Base-by-base conservation (phyloP, 1,140 invertebrate species). In the Neodiprion lecontei region DNA sequence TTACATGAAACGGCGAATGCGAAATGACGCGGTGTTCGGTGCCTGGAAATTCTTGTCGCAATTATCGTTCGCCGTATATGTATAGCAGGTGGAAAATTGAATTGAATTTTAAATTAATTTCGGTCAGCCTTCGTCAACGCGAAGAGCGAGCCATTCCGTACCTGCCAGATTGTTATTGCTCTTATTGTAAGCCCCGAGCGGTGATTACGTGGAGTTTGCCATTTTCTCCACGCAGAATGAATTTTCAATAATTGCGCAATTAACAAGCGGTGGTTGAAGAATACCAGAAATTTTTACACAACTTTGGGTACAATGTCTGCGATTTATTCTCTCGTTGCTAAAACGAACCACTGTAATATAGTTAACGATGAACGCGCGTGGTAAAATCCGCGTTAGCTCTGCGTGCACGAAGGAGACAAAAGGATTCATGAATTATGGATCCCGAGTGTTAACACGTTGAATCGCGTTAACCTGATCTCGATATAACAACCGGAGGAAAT, bases 391-490 rank as follows among this genome's bases (percentile, higher is more conserved):
- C n/a, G 5, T 7, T 9, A 61, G n/a, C 53, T 12, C 53, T 14
- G 53, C n/a, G 53, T 61, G 53, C 53, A 61, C 11, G 53, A 61
- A 17, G n/a, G n/a, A 61, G n/a, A 61, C n/a, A 61, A 17, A 61
- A 61, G 11, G 53, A 61, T 61, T 17, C 53, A 61, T 61, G 53
- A 61, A 61, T 61, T 61, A 61, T 61, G 53, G 53, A 61, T 61
- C 9, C n/a, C n/a, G 53, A 61, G 11, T 61, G 53, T 17, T 17
- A 61, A 12, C 11, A 17, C 53, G 7, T 61, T 9, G n/a, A 61
- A 61, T 61, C 53, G 7, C 11, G 53, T 17, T 61, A 61, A 61
- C 11, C 5, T 9, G n/a, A 14, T 17, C 11, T 61, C 53, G 28
- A 40, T 61, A 61, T 61, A 61, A 61, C n/a, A 8, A 61, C 4